Evolutionary conservation across 1,140 invertebrate species (phyloP), one percentile per base, ranked within the genome.

Genomic region (Latrodectus geometricus): DNA sequence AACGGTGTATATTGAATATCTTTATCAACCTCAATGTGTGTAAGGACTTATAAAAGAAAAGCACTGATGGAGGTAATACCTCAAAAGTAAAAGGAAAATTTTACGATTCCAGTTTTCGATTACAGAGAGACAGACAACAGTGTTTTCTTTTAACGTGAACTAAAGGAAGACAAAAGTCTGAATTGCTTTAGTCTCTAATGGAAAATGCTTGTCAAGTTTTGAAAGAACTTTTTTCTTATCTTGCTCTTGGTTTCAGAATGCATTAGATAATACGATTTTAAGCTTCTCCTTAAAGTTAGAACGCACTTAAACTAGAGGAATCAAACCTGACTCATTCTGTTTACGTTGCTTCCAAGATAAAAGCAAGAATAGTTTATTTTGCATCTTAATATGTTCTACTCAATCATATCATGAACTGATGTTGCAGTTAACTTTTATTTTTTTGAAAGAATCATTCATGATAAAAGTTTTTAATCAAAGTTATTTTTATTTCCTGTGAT

Each of bases 131-230:
- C 17, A 50, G 48, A 68, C 54, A 52, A 9, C 48, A 20, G 12
- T 54, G 78, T 80, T 80, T 80, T 80, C 78, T 80, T 80, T 80
- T 70, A 70, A 21, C 20, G 23, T 23, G 11, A 50, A 48, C 61
- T 17, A 35, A 66, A 69, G 68, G 56, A 49, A 49, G 48, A 70
- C 76, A 66, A 78, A 80, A 80, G 49, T 54, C 50, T 11, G 54
- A 54, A 82, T 73, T 56, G 66, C 15, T 50, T 14, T 50, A 15
- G 23, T 49, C 49, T 52, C 69, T 82, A 82, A 82, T 82, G 80
- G 80, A 82, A 82, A 82, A 82, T 48, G 70, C 80, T 82, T 82
- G 80, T 82, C 80, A 82, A 61, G 70, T 82, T 82, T 82, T 56
- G 20, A 73, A 82, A 76, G 74, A 82, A 54, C 69, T 82, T 82